Evolutionary conservation across 2,797 vertebrate species (phyloP).

Genomic region (Enteromius viviparus): DNA sequence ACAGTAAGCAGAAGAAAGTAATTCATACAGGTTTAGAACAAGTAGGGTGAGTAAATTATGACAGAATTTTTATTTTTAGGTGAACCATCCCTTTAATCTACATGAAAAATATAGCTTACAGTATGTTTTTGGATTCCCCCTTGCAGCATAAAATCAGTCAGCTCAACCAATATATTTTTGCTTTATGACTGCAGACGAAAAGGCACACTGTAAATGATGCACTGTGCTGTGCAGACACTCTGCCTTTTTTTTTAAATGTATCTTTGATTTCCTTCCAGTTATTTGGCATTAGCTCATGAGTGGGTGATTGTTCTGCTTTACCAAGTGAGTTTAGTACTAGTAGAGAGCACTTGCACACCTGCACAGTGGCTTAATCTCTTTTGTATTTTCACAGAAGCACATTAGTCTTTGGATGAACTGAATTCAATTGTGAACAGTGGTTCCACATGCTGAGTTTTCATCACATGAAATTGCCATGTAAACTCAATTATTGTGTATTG

Average conservation of each 20-base stretch:
- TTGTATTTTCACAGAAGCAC: neutral
- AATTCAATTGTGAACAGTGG: neutral
- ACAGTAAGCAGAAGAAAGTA: neutral
- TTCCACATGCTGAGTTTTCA: neutral
- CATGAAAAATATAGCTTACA: neutral
- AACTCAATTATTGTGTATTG: neutral
- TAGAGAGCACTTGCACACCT: slow-evolving; percentile 7
- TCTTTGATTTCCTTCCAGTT: slow-evolving; percentile 31
- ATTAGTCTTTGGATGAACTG: neutral
- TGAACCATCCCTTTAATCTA: neutral
- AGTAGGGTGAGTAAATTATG: neutral
- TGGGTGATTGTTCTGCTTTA: slow-evolving; percentile 6
- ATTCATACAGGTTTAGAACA: neutral
- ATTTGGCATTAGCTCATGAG: slow-evolving; percentile 23
- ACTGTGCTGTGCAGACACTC: slow-evolving; percentile 12
- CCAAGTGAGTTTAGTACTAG: neutral
- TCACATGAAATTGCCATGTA: slow-evolving; percentile 1
- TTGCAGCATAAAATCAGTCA: neutral
- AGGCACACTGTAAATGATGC: neutral
- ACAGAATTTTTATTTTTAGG: neutral
- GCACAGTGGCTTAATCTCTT: neutral
- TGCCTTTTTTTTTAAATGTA: neutral
- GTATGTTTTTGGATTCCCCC: neutral
- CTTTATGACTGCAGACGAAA: neutral
- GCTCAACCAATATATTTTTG: slow-evolving; percentile 1